Evolutionary conservation across 2,888 invertebrate species (phyloP), one percentile per base, ranked within the genome.

Genomic region (Ormyrus labotus): DNA sequence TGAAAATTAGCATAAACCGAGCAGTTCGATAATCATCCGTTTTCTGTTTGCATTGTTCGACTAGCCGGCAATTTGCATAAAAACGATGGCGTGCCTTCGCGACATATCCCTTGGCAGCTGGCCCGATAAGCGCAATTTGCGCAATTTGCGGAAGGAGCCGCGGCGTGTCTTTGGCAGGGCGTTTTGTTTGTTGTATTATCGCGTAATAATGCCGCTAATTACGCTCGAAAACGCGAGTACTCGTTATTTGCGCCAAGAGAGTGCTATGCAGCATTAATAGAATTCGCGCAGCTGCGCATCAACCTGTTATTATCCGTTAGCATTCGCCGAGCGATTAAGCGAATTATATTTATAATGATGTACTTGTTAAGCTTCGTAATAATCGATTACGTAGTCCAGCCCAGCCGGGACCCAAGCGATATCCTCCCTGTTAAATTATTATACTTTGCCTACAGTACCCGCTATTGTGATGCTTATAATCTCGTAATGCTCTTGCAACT

Each of bases 1-100:
- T 63, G 60, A 61, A 77, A 83, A 86, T 86, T 87, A 85, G 79
- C 87, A 86, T 85, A 87, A 87, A 86, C 84, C 55, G 79, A 80
- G 80, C 83, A 84, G 82, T 85, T 84, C 83, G 85, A 87, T 86
- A 86, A 87, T 87, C 87, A 87, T 86, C 84, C 85, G 84, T 85
- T 86, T 86, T 87, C 85, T 85, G 87, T 87, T 88, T 86, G 87
- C 85, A 88, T 86, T 88, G 87, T 86, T 86, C 84, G 82, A 78
- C 69, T 81, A 67, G 76, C 19, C 84, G 83, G 85, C 84, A 86
- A 87, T 87, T 87, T 86, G 83, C 84, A 78, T 0, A 81, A 82
- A 34, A 34, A 34, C 34, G 34, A 4, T 34, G 34, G 34, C 34
- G 34, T 34, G 34, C 34, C 34, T 34, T 34, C 34, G 34, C 34